phyloP scores from a whole-genome alignment of 2,797 vertebrate species.

The Neomorphus geoffroyi region DNA sequence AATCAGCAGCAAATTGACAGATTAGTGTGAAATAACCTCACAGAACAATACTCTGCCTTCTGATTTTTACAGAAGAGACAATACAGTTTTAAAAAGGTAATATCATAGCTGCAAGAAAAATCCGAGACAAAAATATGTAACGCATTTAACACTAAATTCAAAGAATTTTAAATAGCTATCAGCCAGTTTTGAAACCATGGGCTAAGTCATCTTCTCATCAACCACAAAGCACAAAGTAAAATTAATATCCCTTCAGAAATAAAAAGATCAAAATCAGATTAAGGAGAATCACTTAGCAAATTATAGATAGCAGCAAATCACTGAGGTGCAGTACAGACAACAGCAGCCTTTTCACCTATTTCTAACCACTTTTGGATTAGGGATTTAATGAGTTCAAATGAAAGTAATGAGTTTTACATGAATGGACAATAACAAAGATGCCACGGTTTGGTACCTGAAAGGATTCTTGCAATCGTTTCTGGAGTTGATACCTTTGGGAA shows the following conservation, averaged over 20 bases:
- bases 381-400: neutral
- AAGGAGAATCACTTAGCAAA: neutral
- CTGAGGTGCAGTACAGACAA: neutral
- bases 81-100: neutral
- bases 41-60: neutral
- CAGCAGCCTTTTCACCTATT: neutral
- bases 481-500: neutral
- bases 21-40: neutral
- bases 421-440: neutral
- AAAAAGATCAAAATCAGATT: neutral
- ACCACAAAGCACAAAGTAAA: neutral
- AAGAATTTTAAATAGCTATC: neutral
- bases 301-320: neutral
- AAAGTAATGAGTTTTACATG: neutral
- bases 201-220: neutral
- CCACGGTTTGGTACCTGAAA: neutral
- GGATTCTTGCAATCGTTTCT: neutral
- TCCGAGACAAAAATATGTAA: neutral
- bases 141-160: neutral
- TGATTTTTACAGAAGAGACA: slow-evolving; percentile 9
- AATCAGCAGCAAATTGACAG: slow-evolving; percentile 7
- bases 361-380: neutral
- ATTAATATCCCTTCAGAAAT: neutral
- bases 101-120: neutral
- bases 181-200: neutral